A percentile compares a stretch with the other conserved stretches of the same genome.
Evolutionary conservation across 2,888 invertebrate genomes (phyloP).

Genomic region (Zeuzera pyrina): DNA sequence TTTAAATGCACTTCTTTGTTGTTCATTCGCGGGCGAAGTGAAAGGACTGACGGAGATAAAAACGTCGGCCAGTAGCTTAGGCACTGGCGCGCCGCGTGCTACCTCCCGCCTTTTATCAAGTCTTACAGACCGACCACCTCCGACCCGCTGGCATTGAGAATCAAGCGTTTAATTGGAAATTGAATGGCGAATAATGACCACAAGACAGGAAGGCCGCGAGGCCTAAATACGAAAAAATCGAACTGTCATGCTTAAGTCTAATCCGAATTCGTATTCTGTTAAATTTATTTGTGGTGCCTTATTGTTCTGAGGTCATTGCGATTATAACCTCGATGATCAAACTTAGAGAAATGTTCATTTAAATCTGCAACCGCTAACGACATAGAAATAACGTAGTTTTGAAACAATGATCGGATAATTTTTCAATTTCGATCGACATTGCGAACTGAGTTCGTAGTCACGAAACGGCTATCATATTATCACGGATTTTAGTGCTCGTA

Average conservation of each 20-base stretch:
- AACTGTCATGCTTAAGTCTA: slow-evolving; percentile 35
- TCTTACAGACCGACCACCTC: slow-evolving; percentile 52
- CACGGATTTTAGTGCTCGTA: slow-evolving; percentile 16
- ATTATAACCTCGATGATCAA: slow-evolving; percentile 11
- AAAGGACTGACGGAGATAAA: slow-evolving; percentile 64
- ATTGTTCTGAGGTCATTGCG: slow-evolving; percentile 19
- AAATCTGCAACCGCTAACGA: slow-evolving; percentile 28
- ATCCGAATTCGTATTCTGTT: slow-evolving; percentile 18
- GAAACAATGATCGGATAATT: slow-evolving; percentile 40
- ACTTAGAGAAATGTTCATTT: slow-evolving; percentile 33
- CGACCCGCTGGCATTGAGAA: slow-evolving; percentile 68
- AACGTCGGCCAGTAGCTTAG: slow-evolving; percentile 48
- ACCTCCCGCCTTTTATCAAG: slow-evolving; percentile 66
- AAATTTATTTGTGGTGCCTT: slow-evolving; percentile 16
- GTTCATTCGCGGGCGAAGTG: slow-evolving; percentile 61
- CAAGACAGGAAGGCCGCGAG: slow-evolving; percentile 60
- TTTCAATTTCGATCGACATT: slow-evolving; percentile 43
- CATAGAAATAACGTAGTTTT: slow-evolving; percentile 37
- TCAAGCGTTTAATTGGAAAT: slow-evolving; percentile 70
- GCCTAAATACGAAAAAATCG: slow-evolving; percentile 51
- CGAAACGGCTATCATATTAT: slow-evolving; percentile 18
- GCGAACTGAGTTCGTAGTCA: slow-evolving; percentile 38
- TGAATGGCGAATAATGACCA: slow-evolving; percentile 59
- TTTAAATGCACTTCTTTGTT: slow-evolving; percentile 35
- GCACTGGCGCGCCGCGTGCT: slow-evolving; percentile 60